Base-by-base conservation (phyloP, 2,888 invertebrate species). In the Melolontha melolontha region DNA sequence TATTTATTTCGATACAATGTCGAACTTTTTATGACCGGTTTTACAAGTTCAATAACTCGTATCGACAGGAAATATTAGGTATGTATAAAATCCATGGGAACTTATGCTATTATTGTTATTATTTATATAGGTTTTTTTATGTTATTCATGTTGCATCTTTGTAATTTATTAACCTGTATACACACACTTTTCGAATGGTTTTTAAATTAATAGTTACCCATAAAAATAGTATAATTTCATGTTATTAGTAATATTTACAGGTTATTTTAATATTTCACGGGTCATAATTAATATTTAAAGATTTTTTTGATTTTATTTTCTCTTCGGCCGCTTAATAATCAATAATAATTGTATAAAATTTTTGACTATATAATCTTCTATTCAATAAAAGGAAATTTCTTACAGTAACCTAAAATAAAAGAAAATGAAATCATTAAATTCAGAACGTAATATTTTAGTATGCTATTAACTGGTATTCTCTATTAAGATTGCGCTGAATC, bases 11-110 rank as follows among this genome's bases (percentile, higher is more conserved):
- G 59, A 47, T 62, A 62, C 59, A 62, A 47, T 62, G 59, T 62
- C 59, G 59, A 62, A 47, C 59, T 62, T 62, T 62, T 62, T 62
- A 62, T 62, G 59, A 62, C 59, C 59, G 59, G 59, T 62, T 62
- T 62, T 47, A 62, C 59, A 62, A 62, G 59, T 62, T 62, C 59
- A 62, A 62, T 62, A 62, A 62, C 59, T 62, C 59, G 34, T 47
- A 62, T 47, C 59, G 47, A 62, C 59, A 62, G 59, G 59, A 62
- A 62, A 62, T 62, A 62, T 47, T 49, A 62, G 42, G 59, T 47
- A 62, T 47, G 47, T 62, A 62, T 47, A 49, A 34, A 62, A 62
- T 49, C 47, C 59, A 62, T 62, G 59, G 59, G 59, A 62, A 62
- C 59, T 62, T 44, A 47, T 47, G 59, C 47, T 47, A 62, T 62